phyloP scores from a whole-genome alignment of 2,113 vertebrate genomes.

The Spilogale gracilis region DNA sequence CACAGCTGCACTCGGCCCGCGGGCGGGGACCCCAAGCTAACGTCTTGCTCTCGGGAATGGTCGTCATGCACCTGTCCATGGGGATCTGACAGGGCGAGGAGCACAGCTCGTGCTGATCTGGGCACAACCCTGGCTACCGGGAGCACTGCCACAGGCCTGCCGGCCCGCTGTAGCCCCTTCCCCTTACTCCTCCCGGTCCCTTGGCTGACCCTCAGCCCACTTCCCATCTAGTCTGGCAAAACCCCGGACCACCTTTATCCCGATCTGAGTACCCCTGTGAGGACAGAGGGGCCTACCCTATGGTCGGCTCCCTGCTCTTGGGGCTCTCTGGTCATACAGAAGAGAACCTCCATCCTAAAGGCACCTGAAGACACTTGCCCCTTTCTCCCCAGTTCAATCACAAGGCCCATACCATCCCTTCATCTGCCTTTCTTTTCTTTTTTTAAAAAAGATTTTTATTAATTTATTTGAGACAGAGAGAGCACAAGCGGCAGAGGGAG shows the following conservation, averaged over 20 bases:
- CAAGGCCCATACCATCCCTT: not conserved
- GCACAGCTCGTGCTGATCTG: not conserved
- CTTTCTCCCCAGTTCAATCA: not conserved
- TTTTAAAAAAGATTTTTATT: too few species aligned
- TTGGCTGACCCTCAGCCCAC: not conserved
- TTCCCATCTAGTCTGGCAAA: not conserved
- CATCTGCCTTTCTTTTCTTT: not conserved
- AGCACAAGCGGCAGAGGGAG: not conserved
- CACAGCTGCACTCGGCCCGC: too few species aligned
- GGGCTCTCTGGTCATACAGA: not conserved
- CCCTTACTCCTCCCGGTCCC: too few species aligned
- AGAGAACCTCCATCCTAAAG: not conserved
- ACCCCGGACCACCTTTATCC: not conserved
- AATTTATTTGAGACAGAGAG: not conserved
- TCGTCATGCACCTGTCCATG: not conserved
- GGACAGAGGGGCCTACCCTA: not conserved
- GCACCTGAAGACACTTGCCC: too few species aligned
- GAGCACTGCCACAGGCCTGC: not conserved
- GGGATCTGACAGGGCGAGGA: fast-evolving
- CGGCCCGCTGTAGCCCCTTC: not conserved
- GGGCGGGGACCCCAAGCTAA: not conserved
- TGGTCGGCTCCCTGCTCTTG: not conserved
- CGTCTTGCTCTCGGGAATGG: not conserved
- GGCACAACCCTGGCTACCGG: too few species aligned
- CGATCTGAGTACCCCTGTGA: fast-evolving